Conservation (phyloP, 2,888 invertebrate species). For the Zhengitettix transpicula region DNA sequence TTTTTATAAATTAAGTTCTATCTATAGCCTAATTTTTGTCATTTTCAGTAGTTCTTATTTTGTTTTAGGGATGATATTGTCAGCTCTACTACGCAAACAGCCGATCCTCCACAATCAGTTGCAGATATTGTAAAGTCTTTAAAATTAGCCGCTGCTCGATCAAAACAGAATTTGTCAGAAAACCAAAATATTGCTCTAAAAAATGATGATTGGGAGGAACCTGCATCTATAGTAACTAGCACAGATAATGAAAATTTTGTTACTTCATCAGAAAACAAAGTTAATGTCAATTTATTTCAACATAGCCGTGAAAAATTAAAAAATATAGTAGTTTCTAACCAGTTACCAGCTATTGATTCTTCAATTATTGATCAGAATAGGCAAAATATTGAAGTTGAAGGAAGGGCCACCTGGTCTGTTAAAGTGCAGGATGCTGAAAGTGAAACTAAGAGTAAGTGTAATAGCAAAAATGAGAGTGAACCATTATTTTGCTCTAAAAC, state of each 20-base stretch:
- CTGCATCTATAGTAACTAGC: background rate
- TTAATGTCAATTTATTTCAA: background rate
- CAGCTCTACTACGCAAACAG: background rate
- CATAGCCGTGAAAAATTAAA: conserved; percentile 6
- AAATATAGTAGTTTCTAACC: background rate
- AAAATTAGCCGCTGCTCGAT: conserved; percentile 3
- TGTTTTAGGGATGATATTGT: conserved; percentile 1
- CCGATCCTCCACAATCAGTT: background rate
- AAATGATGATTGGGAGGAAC: background rate
- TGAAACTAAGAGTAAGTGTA: too few relatives aligned
- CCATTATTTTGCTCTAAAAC: too few relatives aligned
- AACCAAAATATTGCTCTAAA: too few relatives aligned
- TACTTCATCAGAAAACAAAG: background rate
- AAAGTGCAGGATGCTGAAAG: too few relatives aligned
- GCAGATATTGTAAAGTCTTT: conserved; percentile 1
- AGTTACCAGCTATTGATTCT: too few relatives aligned
- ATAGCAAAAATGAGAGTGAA: too few relatives aligned
- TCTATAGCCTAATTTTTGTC: background rate
- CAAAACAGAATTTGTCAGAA: background rate
- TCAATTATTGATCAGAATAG: too few relatives aligned
- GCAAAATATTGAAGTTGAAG: too few relatives aligned
- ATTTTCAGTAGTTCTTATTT: background rate
- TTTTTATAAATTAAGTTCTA: background rate
- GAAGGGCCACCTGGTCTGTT: too few relatives aligned
- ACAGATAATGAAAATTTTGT: background rate